A percentile compares a stretch with the other conserved stretches of the same genome.
These are phyloP conservation scores for Ceratoteleas bidentatus DNA, from an alignment of 1,140 invertebrate genomes.

Conservation along the genomic window DNA sequence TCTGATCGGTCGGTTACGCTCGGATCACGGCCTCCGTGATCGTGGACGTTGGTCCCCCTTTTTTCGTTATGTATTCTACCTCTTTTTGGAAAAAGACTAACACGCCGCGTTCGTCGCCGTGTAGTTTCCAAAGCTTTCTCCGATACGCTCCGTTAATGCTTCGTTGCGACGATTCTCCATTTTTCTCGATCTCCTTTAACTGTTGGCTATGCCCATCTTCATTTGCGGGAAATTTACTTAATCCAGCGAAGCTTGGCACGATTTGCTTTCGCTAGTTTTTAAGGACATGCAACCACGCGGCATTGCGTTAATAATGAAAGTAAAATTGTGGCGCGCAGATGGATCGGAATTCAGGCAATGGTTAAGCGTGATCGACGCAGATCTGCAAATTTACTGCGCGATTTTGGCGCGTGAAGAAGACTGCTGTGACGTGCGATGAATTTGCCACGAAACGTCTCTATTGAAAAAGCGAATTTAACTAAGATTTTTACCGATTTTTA, in stretches of 20 bases:
- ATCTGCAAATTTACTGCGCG: no score
- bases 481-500: no score
- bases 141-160: conserved; percentile 79
- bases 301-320: conserved; percentile 61
- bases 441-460: no score
- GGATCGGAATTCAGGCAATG: conserved; percentile 28
- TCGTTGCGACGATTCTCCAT: conserved; percentile 64
- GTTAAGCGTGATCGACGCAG: conserved; percentile 43
- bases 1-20: conserved; percentile 20
- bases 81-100: conserved; percentile 51
- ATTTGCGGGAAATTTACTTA: conserved; percentile 65
- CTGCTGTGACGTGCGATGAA: no score
- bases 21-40: conserved; percentile 13
- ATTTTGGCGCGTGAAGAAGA: no score
- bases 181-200: conserved; percentile 62
- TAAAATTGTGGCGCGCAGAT: conserved; percentile 52
- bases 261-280: conserved; percentile 73
- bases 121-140: conserved; percentile 77
- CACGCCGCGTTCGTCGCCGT: conserved; percentile 46
- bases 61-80: conserved; percentile 25
- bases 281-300: conserved; percentile 64
- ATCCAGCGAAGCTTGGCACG: conserved; percentile 66
- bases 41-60: conserved; percentile 26
- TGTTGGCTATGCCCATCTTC: conserved; percentile 60
- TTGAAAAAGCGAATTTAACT: no score